Evolutionary conservation across 2,113 vertebrate genomes (phyloP).

Genomic region (Nothocercus nigrocapillus): DNA sequence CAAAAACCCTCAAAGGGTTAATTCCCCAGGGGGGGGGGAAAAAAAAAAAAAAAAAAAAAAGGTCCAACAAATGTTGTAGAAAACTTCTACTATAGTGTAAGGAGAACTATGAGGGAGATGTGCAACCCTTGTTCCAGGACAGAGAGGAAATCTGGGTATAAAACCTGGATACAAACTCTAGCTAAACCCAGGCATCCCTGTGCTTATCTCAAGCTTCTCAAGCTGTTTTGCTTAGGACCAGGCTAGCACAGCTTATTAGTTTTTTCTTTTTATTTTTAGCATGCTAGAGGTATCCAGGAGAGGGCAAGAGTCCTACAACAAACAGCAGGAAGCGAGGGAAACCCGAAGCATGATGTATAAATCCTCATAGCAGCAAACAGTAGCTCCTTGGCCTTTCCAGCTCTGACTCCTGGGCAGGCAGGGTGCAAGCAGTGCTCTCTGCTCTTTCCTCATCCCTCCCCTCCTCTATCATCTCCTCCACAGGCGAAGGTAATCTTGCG

Average conservation of each 20-base stretch:
- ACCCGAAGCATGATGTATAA: background rate
- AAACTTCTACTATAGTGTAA: background rate
- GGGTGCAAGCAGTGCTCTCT: background rate
- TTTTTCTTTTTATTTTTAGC: background rate
- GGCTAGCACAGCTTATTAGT: background rate
- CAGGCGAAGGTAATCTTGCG: background rate
- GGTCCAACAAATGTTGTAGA: background rate
- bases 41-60: background rate
- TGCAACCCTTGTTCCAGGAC: background rate
- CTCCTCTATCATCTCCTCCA: background rate
- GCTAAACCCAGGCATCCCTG: no score
- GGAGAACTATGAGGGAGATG: background rate
- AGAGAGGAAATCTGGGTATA: background rate
- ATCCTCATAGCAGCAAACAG: background rate
- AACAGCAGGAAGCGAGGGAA: background rate
- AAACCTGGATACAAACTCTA: background rate
- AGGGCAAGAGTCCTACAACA: background rate
- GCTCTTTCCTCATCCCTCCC: background rate
- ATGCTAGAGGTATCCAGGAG: background rate
- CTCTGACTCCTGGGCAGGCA: background rate
- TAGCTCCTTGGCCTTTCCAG: background rate
- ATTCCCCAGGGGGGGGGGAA: background rate
- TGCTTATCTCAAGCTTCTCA: background rate
- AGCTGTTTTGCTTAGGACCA: background rate
- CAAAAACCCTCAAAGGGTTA: background rate